Percentiles rank a stretch among this genome's conserved stretches.
phyloP scores from a whole-genome alignment of 2,113 vertebrate genomes.

The Austrofundulus limnaeus region DNA sequence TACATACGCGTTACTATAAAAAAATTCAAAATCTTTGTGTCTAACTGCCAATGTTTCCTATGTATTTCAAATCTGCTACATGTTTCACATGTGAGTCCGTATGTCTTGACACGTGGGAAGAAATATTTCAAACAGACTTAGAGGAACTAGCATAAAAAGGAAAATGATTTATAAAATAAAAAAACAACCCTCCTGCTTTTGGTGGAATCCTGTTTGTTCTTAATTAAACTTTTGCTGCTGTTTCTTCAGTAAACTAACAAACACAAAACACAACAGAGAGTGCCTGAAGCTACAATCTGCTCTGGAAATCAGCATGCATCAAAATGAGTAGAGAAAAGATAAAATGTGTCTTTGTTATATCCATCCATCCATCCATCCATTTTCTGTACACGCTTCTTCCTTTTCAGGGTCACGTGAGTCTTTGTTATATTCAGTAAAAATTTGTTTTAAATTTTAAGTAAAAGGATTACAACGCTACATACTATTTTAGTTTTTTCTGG shows the following conservation, averaged over 20 bases:
- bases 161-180: neutral
- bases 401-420: no score
- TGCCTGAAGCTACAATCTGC: neutral
- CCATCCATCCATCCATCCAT: no score
- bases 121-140: neutral
- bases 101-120: no score
- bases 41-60: no score
- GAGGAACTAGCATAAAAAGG: neutral
- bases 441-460: neutral
- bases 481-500: no score
- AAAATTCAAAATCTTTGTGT: no score
- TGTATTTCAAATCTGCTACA: no score
- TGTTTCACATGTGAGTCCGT: no score
- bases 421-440: neutral
- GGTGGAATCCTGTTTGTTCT: neutral
- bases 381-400: no score
- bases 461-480: neutral
- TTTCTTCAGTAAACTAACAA: neutral
- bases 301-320: neutral
- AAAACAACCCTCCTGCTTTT: neutral
- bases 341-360: neutral
- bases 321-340: neutral
- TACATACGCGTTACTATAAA: no score
- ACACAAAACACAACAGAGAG: neutral
- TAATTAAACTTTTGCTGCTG: neutral